These are phyloP conservation scores for Menidia menidia DNA, from an alignment of 2,797 vertebrate genomes.

Conservation along the genomic window DNA sequence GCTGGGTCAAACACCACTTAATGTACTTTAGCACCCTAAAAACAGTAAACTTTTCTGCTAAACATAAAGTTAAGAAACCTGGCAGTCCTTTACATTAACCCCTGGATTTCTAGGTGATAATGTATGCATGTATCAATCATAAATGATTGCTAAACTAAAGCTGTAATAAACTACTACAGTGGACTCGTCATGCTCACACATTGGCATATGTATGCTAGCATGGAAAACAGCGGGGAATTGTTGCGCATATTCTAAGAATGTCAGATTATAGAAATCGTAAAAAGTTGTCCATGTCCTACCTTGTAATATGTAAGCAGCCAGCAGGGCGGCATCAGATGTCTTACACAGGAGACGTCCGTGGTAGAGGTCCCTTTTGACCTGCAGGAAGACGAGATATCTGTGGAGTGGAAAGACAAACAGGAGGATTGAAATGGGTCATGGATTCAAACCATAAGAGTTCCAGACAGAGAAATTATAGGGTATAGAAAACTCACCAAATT, in stretches of 20 bases:
- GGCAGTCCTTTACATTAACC: background rate
- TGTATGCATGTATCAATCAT: no score
- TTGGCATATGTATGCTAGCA: background rate
- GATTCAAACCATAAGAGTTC: slow-evolving; percentile 1
- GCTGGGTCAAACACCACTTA: background rate
- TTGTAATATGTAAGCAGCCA: slow-evolving; percentile 97
- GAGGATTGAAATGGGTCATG: slow-evolving; percentile 40
- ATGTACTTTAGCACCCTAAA: slow-evolving; percentile 1
- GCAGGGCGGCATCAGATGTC: slow-evolving; percentile 93
- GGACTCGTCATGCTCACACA: background rate
- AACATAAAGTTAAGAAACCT: background rate
- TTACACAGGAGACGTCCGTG: slow-evolving; percentile 97
- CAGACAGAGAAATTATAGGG: no score
- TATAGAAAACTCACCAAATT: no score
- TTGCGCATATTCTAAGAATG: background rate
- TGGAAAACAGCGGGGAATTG: background rate
- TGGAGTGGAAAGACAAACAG: slow-evolving; percentile 48
- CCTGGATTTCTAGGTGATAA: no score
- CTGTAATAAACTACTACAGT: no score
- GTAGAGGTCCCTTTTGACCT: slow-evolving; percentile 99
- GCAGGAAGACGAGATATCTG: slow-evolving; percentile 98
- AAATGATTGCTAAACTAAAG: no score
- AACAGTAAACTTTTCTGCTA: background rate
- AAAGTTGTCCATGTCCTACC: slow-evolving; percentile 77
- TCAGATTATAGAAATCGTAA: background rate